Evolutionary conservation across 2,888 invertebrate species (phyloP).

Genomic region (Amitus sp.): DNA sequence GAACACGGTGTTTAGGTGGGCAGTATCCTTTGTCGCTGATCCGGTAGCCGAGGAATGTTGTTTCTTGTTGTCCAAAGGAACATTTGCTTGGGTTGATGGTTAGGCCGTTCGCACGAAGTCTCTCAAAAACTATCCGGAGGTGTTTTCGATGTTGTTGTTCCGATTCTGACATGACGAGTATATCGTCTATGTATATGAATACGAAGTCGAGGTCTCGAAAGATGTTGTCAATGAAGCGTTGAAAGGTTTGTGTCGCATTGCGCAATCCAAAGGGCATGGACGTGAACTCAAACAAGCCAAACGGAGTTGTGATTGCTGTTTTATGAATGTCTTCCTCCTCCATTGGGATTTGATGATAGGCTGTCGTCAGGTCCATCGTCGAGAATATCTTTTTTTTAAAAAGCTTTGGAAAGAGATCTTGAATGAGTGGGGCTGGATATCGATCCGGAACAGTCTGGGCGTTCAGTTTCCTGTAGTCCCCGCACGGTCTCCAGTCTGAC

Average conservation of each 20-base stretch:
- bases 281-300: neutral
- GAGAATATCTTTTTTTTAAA: neutral
- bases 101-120: neutral
- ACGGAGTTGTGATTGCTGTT: too few relatives aligned
- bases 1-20: neutral
- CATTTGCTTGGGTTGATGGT: neutral
- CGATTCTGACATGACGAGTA: conserved; percentile 14
- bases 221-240: neutral
- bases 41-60: neutral
- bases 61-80: neutral
- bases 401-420: neutral
- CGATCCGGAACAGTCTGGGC: neutral
- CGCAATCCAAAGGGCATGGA: neutral
- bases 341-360: neutral
- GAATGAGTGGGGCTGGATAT: neutral
- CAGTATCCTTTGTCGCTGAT: neutral
- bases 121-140: conserved; percentile 8
- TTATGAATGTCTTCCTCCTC: neutral
- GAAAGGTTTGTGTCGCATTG: neutral
- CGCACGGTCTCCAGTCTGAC: neutral
- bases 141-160: conserved; percentile 23
- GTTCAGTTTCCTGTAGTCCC: neutral
- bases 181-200: conserved; percentile 18
- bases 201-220: conserved; percentile 18
- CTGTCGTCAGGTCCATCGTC: neutral